Conservation (phyloP, 2,113 vertebrate species). For the Mohoua ochrocephala region DNA sequence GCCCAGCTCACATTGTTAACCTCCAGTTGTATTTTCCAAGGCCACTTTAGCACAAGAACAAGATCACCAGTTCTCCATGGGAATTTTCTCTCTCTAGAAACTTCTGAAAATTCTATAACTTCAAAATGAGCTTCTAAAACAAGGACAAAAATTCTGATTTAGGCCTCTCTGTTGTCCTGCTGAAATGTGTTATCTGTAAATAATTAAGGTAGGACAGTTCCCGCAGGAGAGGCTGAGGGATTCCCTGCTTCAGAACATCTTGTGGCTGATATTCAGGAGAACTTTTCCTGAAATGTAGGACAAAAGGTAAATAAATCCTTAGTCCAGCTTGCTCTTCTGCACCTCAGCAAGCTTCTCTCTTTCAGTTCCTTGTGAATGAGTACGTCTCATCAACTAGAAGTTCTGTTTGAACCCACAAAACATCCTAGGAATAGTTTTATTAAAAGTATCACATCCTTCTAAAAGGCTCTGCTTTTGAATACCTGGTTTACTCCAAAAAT, state of each 20-base stretch:
- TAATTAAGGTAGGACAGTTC: neutral
- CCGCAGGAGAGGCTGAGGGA: neutral
- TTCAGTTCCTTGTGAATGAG: neutral
- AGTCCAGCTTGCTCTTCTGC: neutral
- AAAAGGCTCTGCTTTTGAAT: neutral
- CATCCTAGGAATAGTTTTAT: neutral
- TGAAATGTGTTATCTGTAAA: neutral
- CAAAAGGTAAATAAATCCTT: neutral
- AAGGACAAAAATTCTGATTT: neutral
- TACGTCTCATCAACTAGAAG: neutral
- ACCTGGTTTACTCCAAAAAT: neutral
- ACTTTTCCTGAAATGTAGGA: neutral
- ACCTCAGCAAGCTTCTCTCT: neutral
- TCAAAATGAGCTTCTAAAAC: neutral
- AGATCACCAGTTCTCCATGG: neutral
- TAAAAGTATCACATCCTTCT: neutral
- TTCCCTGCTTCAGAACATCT: neutral
- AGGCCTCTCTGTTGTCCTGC: neutral
- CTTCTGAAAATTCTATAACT: neutral
- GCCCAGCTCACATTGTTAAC: neutral
- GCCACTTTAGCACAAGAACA: neutral
- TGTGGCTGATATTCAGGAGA: neutral
- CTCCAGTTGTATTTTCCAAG: neutral
- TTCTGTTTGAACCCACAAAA: neutral
- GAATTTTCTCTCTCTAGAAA: neutral